A percentile compares a stretch with the other conserved stretches of the same genome.
These are phyloP conservation scores for Flexamia atlantica DNA, from an alignment of 2,888 invertebrate species.

Conservation along the genomic window DNA sequence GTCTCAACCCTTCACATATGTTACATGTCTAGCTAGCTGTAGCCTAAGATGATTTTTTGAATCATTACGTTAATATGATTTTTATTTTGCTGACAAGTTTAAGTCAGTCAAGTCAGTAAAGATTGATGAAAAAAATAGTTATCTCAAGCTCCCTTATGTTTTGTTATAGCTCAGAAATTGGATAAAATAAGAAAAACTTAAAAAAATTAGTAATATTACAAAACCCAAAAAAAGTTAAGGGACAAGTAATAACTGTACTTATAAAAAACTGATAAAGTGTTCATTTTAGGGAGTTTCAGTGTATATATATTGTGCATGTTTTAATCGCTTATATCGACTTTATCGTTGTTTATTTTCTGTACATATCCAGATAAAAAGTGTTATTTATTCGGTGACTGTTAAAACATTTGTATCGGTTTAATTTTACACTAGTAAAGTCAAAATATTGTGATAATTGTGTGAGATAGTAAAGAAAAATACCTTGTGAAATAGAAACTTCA, in stretches of 20 bases:
- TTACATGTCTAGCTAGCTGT: no score
- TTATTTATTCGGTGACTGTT: constrained; percentile 42
- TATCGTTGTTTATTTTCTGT: constrained; percentile 42
- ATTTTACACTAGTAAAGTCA: constrained; percentile 31
- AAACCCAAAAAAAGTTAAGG: constrained; percentile 29
- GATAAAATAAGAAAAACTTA: constrained; percentile 36
- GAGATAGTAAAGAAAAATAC: constrained; percentile 5
- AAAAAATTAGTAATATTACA: constrained; percentile 20
- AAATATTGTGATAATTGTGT: constrained; percentile 37
- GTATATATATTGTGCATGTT: constrained; percentile 49
- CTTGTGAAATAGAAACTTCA: constrained; percentile 6
- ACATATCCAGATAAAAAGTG: constrained; percentile 38
- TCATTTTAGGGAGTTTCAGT: constrained; percentile 28
- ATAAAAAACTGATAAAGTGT: constrained; percentile 25
- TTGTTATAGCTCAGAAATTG: constrained; percentile 43
- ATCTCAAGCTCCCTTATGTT: constrained; percentile 17
- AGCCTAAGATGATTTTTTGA: not conserved
- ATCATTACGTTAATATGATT: not conserved
- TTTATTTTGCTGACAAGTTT: not conserved
- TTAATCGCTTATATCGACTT: constrained; percentile 24
- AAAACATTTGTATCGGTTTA: constrained; percentile 14
- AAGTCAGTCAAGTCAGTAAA: constrained; percentile 24
- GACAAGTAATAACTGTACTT: constrained; percentile 31
- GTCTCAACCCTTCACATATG: no score
- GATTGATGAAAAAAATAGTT: constrained; percentile 38